Evolutionary conservation across 1,140 invertebrate genomes (phyloP).

Genomic region (Monochamus saltuarius): DNA sequence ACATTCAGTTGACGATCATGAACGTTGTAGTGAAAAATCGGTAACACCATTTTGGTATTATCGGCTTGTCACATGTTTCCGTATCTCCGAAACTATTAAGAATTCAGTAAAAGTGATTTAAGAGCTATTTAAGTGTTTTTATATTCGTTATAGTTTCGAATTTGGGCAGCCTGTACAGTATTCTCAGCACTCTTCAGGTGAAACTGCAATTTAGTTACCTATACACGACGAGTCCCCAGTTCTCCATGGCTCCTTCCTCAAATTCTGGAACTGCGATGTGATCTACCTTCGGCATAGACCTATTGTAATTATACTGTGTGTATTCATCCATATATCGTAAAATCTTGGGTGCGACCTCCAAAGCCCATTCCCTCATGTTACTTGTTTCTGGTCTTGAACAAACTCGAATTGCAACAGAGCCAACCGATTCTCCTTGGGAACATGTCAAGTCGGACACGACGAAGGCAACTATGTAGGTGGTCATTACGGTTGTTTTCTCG

Average conservation of each 20-base stretch:
- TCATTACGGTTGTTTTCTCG: slow-evolving; percentile 59
- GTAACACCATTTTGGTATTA: too few relatives aligned
- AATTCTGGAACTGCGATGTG: slow-evolving; percentile 85
- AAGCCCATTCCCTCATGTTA: slow-evolving; percentile 13
- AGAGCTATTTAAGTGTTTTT: too few relatives aligned
- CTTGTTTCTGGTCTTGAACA: slow-evolving; percentile 23
- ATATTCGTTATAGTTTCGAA: too few relatives aligned
- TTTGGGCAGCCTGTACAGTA: too few relatives aligned
- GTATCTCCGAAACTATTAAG: too few relatives aligned
- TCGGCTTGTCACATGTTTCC: too few relatives aligned
- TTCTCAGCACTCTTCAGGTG: too few relatives aligned
- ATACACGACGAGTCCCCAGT: slow-evolving; percentile 86
- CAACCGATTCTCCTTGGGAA: slow-evolving; percentile 48
- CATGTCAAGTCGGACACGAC: slow-evolving; percentile 52
- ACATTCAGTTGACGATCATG: too few relatives aligned
- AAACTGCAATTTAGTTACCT: too few relatives aligned
- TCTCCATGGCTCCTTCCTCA: slow-evolving; percentile 92
- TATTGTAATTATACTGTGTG: slow-evolving; percentile 23
- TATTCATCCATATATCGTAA: slow-evolving; percentile 21
- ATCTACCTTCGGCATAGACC: slow-evolving; percentile 22
- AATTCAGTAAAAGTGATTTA: too few relatives aligned
- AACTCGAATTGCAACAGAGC: slow-evolving; percentile 41
- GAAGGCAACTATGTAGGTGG: slow-evolving; percentile 76
- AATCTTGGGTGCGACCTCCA: slow-evolving; percentile 19
- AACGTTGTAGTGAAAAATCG: too few relatives aligned